These are phyloP conservation scores for Mastomys natalensis DNA, from an alignment of 2,113 vertebrate species.

Conservation along the genomic window DNA sequence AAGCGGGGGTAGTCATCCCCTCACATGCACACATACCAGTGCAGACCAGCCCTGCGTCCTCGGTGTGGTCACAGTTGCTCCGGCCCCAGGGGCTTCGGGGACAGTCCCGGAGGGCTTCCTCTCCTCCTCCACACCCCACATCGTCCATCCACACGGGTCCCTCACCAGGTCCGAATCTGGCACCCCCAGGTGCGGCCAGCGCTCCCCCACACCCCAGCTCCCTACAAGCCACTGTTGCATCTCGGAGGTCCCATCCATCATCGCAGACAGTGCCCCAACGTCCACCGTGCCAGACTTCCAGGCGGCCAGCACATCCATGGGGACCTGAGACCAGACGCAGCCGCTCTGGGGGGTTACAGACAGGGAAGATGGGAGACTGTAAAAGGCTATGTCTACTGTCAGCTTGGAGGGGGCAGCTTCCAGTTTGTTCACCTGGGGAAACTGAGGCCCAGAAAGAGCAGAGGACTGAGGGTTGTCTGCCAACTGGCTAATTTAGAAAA, in stretches of 20 bases:
- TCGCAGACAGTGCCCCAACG: conserved; percentile 82
- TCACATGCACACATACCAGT: conserved; percentile 49
- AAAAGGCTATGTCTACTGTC: not conserved
- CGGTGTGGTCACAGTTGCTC: conserved; percentile 85
- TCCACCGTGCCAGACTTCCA: conserved; percentile 79
- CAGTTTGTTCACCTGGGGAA: not conserved
- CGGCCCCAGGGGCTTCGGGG: conserved; percentile 76
- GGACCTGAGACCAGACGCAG: conserved; percentile 77
- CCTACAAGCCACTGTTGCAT: conserved; percentile 71
- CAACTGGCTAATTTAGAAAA: not conserved
- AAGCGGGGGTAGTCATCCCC: not conserved
- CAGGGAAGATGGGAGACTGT: not conserved
- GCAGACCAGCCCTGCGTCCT: conserved; percentile 83
- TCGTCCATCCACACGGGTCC: conserved; percentile 83
- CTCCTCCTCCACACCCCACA: conserved; percentile 75
- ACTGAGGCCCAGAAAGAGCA: not conserved
- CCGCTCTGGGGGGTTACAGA: not conserved
- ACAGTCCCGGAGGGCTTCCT: conserved; percentile 77
- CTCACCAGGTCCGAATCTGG: conserved; percentile 73
- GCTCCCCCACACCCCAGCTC: conserved; percentile 78
- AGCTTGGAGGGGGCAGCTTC: too few species aligned
- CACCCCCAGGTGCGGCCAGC: conserved; percentile 72
- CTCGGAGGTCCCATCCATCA: conserved; percentile 78
- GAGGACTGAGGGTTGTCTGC: not conserved
- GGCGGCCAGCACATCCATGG: conserved; percentile 77